Base-by-base conservation (phyloP, 2,113 vertebrate species). In the Brienomyrus brachyistius region DNA sequence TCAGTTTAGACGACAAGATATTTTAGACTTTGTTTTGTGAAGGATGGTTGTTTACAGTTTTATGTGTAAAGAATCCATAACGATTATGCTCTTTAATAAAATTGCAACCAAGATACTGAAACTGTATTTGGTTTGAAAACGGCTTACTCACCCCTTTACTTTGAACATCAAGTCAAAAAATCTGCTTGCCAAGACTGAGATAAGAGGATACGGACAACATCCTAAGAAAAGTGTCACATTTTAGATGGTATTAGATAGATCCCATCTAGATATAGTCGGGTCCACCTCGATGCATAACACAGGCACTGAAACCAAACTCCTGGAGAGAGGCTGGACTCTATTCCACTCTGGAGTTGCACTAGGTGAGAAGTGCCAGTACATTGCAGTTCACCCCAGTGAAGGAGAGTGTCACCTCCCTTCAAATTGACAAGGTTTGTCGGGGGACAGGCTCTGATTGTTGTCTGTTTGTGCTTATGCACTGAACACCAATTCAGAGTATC, bases 1-100 rank as follows among this genome's bases (percentile, higher is more conserved):
- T 88, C 90, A 62, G 19, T 88, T 56, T 88, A 90, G 90, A 90
- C 31, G 21, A 89, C 88, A 86, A 86, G 84, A 89, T 77, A 56
- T 88, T 88, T 90, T 51, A 90, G 89, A 88, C 77, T 59, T 84
- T 89, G 88, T 89, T 89, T 89, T 89, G 88, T 89, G 88, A 89
- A 89, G 77, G 52, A 84, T 89, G 48, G 54, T 56, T 89, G 77
- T 89, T 89, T 89, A 89, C 89, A 86, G 80, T 90, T 90, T 47
- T 90, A 82, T 86, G 83, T 90, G 89, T 90, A 90, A 90, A 90
- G 89, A 82, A 90, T 82, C 52, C 82, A 90, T 86, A 70, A 90
- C 27, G 21, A 70, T 59, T 15, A 86, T 50, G 88, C 88, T 90
- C 82, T 90, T 70, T 90, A 90, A 90, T 90, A 90, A 90, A 90